Evolutionary conservation across 2,797 vertebrate species (phyloP).

Genomic region (Poeciliopsis infans): DNA sequence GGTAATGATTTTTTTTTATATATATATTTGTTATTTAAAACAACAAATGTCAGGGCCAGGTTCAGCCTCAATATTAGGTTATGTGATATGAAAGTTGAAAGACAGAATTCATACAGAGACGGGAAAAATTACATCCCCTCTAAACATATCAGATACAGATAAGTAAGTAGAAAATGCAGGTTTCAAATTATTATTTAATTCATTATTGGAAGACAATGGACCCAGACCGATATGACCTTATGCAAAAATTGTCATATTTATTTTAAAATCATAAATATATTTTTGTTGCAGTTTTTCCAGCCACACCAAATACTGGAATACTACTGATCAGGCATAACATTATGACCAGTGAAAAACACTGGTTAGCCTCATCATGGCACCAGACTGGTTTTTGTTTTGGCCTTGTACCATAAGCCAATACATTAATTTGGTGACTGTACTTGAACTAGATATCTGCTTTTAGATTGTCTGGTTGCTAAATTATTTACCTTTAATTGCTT

Average conservation of each 20-base stretch:
- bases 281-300: background rate
- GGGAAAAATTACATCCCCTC: background rate
- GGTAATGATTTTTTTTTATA: constrained; percentile 77
- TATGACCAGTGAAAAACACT: background rate
- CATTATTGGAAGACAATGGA: background rate
- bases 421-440: background rate
- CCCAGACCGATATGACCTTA: background rate
- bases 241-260: background rate
- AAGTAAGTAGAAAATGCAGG: background rate
- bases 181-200: too few species aligned
- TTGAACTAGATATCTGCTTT: background rate
- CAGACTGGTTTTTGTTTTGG: background rate
- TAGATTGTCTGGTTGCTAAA: background rate
- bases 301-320: background rate
- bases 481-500: background rate
- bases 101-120: background rate
- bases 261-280: background rate
- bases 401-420: too few species aligned
- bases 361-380: background rate
- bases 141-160: background rate
- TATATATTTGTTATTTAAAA: constrained; percentile 7
- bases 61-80: background rate
- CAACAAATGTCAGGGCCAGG: background rate
- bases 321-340: background rate
- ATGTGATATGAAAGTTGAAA: background rate